phyloP scores from a whole-genome alignment of 2,888 invertebrate genomes.

The Saturnia japonica region DNA sequence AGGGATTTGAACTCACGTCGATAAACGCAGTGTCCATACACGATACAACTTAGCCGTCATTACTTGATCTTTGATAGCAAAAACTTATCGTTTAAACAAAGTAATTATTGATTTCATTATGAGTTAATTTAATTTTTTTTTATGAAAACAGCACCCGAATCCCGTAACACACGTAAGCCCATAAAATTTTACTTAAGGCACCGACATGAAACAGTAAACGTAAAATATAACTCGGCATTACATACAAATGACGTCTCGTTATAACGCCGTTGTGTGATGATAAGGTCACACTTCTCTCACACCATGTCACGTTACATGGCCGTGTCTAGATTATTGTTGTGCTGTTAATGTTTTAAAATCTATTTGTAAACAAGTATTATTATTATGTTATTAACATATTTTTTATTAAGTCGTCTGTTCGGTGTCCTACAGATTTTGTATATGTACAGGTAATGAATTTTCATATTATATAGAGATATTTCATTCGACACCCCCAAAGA shows the following conservation, averaged over 20 bases:
- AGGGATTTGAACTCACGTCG: too few relatives aligned
- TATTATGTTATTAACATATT: neutral
- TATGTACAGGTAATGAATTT: too few relatives aligned
- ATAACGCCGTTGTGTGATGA: constrained; percentile 14
- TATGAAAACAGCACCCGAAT: constrained; percentile 14
- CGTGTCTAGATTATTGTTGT: neutral
- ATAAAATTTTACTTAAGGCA: constrained; percentile 20
- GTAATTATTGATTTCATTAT: neutral
- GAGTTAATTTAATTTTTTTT: neutral
- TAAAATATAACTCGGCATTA: constrained; percentile 17
- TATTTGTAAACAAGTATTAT: neutral
- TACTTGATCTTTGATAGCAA: too few relatives aligned
- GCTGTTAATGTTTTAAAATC: neutral
- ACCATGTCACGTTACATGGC: neutral
- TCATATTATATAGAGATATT: too few relatives aligned
- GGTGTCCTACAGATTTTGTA: neutral
- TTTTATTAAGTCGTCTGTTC: neutral
- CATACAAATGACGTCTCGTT: constrained; percentile 20
- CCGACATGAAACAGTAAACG: constrained; percentile 16
- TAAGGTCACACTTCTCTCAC: neutral
- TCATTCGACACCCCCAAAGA: too few relatives aligned
- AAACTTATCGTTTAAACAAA: too few relatives aligned
- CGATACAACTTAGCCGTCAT: too few relatives aligned
- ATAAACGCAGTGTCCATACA: too few relatives aligned
- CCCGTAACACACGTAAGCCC: constrained; percentile 13